phyloP scores from a whole-genome alignment of 2,113 vertebrate species.

The Rana temporaria region DNA sequence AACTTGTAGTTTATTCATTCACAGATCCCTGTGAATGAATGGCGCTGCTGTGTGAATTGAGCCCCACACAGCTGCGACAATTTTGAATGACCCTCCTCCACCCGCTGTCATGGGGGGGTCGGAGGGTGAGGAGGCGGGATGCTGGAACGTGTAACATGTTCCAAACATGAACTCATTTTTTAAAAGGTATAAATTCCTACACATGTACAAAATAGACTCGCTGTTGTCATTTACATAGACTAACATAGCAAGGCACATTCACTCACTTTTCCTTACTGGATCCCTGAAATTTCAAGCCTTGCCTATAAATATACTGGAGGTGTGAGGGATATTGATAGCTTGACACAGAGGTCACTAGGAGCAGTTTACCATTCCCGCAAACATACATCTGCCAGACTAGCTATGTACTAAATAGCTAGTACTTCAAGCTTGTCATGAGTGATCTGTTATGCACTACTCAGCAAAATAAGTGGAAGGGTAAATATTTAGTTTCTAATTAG shows the following conservation, averaged over 20 bases:
- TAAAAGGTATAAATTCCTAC: too few relatives aligned
- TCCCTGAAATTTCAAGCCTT: background rate
- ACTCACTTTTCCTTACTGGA: background rate
- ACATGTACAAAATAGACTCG: too few relatives aligned
- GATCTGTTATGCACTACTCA: background rate
- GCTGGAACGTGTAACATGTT: too few relatives aligned
- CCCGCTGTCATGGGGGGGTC: too few relatives aligned
- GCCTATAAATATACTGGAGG: background rate
- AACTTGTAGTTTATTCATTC: too few relatives aligned
- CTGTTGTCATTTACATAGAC: too few relatives aligned
- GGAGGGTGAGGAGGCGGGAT: too few relatives aligned
- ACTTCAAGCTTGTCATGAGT: background rate
- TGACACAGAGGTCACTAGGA: conserved; percentile 2
- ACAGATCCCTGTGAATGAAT: too few relatives aligned
- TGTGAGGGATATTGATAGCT: background rate
- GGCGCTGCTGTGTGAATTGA: too few relatives aligned
- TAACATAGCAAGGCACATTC: background rate
- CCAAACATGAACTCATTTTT: too few relatives aligned
- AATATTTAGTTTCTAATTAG: background rate
- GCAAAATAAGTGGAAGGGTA: background rate
- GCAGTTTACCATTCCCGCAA: background rate
- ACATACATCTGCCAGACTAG: background rate
- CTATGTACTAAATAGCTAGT: background rate
- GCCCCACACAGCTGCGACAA: too few relatives aligned
- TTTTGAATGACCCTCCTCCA: too few relatives aligned